Percentiles rank a stretch among this genome's conserved stretches.
These are phyloP conservation scores for Podocnemis expansa DNA, from an alignment of 2,113 vertebrate species.

Conservation along the genomic window DNA sequence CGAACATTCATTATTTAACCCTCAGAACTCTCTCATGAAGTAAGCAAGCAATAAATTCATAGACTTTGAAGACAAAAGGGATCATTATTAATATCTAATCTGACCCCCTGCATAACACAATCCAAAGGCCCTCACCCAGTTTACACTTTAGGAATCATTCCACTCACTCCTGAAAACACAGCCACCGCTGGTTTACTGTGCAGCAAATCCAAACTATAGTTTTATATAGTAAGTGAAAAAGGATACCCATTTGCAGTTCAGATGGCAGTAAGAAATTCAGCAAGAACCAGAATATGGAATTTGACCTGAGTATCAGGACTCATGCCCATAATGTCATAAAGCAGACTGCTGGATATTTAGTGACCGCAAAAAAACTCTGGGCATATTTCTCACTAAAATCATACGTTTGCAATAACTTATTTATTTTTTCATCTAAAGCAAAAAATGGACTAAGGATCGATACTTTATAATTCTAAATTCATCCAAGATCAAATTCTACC, in stretches of 20 bases:
- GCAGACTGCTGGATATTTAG: neutral
- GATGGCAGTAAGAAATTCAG: neutral
- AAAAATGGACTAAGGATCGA: neutral
- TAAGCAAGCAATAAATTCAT: neutral
- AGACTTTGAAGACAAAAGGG: neutral
- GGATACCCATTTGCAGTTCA: neutral
- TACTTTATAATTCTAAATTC: neutral
- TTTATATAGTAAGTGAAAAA: neutral
- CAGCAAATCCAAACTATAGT: neutral
- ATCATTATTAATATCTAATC: neutral
- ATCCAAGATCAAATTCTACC: neutral
- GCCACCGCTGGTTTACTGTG: rapidly evolving
- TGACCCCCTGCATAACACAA: neutral
- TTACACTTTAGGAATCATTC: neutral
- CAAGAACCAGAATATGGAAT: neutral
- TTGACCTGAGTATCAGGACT: neutral
- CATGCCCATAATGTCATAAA: rapidly evolving
- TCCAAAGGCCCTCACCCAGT: neutral
- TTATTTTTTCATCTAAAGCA: neutral
- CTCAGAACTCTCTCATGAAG: neutral
- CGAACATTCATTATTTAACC: neutral
- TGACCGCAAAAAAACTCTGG: neutral
- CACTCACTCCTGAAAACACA: neutral
- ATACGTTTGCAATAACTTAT: neutral
- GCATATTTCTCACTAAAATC: neutral